A percentile compares a stretch with the other conserved stretches of the same genome.
phyloP scores from a whole-genome alignment of 2,797 vertebrate species.

The Muscicapa comitata region DNA sequence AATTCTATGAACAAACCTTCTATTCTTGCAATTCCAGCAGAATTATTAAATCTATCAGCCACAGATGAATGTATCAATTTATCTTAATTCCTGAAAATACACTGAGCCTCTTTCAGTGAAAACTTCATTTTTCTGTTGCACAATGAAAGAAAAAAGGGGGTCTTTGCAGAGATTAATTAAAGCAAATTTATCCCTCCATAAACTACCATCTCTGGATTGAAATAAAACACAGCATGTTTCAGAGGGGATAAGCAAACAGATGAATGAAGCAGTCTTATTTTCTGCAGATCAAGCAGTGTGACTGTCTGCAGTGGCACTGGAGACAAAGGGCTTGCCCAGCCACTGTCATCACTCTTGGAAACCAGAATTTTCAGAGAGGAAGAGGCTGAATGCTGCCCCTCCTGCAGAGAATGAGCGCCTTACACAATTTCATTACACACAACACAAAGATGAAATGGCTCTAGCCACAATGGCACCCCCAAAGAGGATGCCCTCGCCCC shows the following conservation, averaged over 20 bases:
- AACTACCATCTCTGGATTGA: conserved; percentile 40
- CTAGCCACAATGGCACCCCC: background rate
- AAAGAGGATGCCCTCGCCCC: background rate
- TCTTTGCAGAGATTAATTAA: conserved; percentile 62
- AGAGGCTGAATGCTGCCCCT: background rate
- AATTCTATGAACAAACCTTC: conserved; percentile 56
- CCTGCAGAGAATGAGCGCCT: background rate
- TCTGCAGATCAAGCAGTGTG: conserved; percentile 13
- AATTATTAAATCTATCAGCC: conserved; percentile 69
- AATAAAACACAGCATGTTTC: conserved; percentile 28
- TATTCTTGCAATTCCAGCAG: conserved; percentile 62
- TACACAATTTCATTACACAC: background rate
- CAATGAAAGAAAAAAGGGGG: conserved; percentile 32
- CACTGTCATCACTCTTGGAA: conserved; percentile 38
- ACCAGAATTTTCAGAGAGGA: background rate
- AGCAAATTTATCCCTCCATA: conserved; percentile 45
- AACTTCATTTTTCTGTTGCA: conserved; percentile 57
- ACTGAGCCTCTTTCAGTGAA: conserved; percentile 50
- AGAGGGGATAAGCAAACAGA: conserved; percentile 15
- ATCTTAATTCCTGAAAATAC: conserved; percentile 76
- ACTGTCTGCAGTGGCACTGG: background rate
- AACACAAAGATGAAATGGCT: conserved; percentile 18
- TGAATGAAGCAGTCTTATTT: conserved; percentile 33
- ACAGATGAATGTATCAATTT: conserved; percentile 65
- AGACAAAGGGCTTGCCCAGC: conserved; percentile 24